These are phyloP conservation scores for Grammomys surdaster DNA, from an alignment of 2,113 vertebrate genomes.

Conservation along the genomic window DNA sequence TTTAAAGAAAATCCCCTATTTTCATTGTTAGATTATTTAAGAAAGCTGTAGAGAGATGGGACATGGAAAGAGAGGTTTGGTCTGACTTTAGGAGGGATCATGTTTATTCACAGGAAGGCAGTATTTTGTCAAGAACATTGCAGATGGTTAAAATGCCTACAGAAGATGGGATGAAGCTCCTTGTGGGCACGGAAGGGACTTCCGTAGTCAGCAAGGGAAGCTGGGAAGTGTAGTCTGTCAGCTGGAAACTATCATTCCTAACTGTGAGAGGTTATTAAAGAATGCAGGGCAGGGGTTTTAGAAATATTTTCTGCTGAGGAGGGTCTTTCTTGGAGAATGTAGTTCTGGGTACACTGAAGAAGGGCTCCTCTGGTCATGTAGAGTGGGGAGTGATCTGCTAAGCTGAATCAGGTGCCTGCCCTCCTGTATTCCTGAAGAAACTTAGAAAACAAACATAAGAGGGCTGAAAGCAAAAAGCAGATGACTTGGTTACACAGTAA, in stretches of 20 bases:
- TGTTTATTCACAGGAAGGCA: not conserved
- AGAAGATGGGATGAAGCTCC: not conserved
- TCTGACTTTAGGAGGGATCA: not conserved
- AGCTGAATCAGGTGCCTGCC: not conserved
- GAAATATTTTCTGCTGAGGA: not conserved
- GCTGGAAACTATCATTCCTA: not conserved
- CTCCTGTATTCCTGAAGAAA: not conserved
- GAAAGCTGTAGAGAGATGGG: not conserved
- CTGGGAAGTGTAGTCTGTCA: not conserved
- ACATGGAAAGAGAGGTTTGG: not conserved
- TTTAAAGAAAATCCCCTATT: not conserved
- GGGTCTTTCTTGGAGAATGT: not conserved
- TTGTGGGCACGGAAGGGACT: not conserved
- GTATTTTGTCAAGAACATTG: not conserved
- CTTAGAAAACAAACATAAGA: not conserved
- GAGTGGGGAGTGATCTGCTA: not conserved
- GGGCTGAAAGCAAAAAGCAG: not conserved
- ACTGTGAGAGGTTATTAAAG: not conserved
- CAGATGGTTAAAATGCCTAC: not conserved
- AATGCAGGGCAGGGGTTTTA: not conserved
- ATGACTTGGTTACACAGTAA: not conserved
- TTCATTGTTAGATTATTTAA: not conserved
- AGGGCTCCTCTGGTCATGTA: not conserved
- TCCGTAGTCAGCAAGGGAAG: not conserved
- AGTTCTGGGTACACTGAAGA: not conserved